Evolutionary conservation across 2,113 vertebrate genomes (phyloP), one percentile per base, ranked within the genome.

Genomic region (Nibea coibor): DNA sequence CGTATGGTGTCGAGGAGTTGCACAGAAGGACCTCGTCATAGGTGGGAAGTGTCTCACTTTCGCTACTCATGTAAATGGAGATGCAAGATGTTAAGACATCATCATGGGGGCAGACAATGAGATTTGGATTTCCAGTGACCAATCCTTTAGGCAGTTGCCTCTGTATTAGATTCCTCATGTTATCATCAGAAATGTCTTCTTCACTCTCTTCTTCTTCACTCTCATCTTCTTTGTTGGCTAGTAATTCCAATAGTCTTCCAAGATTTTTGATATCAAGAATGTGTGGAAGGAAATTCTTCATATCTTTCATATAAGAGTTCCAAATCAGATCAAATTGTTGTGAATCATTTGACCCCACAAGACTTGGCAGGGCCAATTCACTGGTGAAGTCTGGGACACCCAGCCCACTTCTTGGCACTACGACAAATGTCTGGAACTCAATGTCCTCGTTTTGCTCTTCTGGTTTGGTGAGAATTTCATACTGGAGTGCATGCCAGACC

Each of bases 1-100:
- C 98, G 0, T 94, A 95, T 0, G 93, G 91, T 20, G 96, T 99
- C 1, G 85, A 93, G 2, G 96, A 91, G 16, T 93, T 94, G 78
- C 98, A 99, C 35, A 99, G 89, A 0, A 99, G 94, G n/a, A 98
- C 97, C 84, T 99, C 98, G 0, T 98, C 97, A 0, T 95, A 98
- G 15, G 94, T 94, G 53, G 98, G 98, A 2, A 99, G 93, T 10
- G 92, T 92, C 87, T 97, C 94, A 0, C 20, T 0, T 0, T 90
- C 88, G 63, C 90, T 96, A 73, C 93, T 93, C 97, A 98, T 97
- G 93, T 99, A 99, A 79, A 97, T n/a, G 20, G 96, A 96, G 87
- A 99, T 93, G 19, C 97, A 95, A 7, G 95, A 95, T 0, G 81
- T 92, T 78, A 98, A 90, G 87, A 98, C 93, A 61, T 98, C 97